These are phyloP conservation scores for Odontocolon sp. DNA, from an alignment of 2,888 invertebrate genomes.

Conservation along the genomic window DNA sequence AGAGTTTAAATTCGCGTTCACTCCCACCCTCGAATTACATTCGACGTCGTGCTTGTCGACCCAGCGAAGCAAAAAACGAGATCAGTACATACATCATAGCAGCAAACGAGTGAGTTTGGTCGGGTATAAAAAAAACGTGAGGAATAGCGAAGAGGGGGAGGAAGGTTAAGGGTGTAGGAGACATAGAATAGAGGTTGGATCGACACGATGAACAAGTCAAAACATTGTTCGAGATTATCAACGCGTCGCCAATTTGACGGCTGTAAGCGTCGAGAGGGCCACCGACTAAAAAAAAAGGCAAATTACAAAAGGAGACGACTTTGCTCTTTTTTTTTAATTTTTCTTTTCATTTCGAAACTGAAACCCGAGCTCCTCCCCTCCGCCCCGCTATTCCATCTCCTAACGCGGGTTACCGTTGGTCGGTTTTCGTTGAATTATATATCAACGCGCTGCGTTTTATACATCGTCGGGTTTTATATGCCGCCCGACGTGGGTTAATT, in stretches of 20 bases:
- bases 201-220: conserved; percentile 35
- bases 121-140: conserved; percentile 18
- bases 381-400: background rate
- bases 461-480: conserved; percentile 70
- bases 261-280: conserved; percentile 53
- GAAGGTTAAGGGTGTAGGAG: background rate
- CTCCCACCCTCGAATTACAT: background rate
- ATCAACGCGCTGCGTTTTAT: conserved; percentile 65
- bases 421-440: conserved; percentile 34
- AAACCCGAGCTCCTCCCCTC: conserved; percentile 17
- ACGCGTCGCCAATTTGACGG: conserved; percentile 61
- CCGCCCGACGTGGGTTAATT: conserved; percentile 70
- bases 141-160: background rate
- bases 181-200: background rate
- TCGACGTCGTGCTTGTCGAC: background rate
- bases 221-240: conserved; percentile 64
- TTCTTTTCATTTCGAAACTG: conserved; percentile 43
- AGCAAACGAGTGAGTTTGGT: background rate
- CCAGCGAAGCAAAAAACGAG: background rate
- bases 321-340: background rate
- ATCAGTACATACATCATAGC: background rate
- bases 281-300: conserved; percentile 31
- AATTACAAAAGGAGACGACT: conserved; percentile 41
- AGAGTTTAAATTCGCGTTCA: conserved; percentile 27
- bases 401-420: conserved; percentile 21